Evolutionary conservation across 1,140 invertebrate genomes (phyloP).

Genomic region (Acromyrmex charruanus): DNA sequence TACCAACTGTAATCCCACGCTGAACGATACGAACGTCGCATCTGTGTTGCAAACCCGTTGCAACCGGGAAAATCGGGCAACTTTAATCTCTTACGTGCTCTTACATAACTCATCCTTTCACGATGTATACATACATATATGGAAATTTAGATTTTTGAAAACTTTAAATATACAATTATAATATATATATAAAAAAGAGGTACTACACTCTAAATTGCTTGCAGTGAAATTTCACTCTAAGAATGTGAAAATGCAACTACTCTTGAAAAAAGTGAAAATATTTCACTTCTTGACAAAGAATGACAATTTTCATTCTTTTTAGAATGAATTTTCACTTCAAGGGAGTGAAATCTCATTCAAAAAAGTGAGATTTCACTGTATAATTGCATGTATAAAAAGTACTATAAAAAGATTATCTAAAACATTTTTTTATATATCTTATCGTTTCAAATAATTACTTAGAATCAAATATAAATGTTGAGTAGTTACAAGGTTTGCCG

Average conservation of each 20-base stretch:
- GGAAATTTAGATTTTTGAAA: not conserved
- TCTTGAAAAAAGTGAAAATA: too few species aligned
- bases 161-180: not conserved
- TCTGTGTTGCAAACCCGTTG: constrained; percentile 29
- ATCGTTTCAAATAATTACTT: not conserved
- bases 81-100: constrained; percentile 30
- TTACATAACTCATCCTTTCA: constrained; percentile 28
- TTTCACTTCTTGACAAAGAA: too few species aligned
- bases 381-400: too few species aligned
- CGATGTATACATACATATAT: not conserved
- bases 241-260: too few species aligned
- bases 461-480: not conserved
- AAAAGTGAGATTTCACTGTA: too few species aligned
- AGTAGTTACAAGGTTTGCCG: too few species aligned
- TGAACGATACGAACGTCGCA: constrained; percentile 45
- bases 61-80: constrained; percentile 16
- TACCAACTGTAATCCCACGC: constrained; percentile 29
- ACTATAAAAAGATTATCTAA: not conserved
- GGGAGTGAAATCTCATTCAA: too few species aligned
- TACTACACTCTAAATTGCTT: too few species aligned
- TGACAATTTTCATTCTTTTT: too few species aligned
- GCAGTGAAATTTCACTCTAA: too few species aligned
- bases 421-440: not conserved
- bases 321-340: too few species aligned
- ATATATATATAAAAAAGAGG: not conserved